Evolutionary conservation across 2,888 invertebrate species (phyloP), one percentile per base, ranked within the genome.

Genomic region (Zaprionus obscuricornis): DNA sequence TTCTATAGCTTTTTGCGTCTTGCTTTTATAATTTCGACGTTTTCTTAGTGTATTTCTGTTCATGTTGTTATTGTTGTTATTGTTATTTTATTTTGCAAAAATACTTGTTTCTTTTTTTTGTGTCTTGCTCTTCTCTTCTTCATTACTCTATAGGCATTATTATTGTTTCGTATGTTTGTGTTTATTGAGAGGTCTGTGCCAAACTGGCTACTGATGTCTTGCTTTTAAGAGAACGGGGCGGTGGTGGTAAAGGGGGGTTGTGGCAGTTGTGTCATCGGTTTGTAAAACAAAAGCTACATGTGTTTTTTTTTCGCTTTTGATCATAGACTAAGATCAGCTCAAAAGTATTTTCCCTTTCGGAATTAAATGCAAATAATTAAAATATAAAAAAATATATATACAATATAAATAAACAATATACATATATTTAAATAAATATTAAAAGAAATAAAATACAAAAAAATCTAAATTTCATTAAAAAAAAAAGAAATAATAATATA

Each of bases 1-100:
- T 27, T 55, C 8, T 34, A 60, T 50, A 36, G 50, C 60, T 72
- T 70, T 79, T 74, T 73, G 74, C 71, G 60, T 64, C 63, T 68
- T 58, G 72, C 63, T 43, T 77, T 69, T 65, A 46, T 50, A 56
- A 56, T 68, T 60, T 66, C n/a, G 55, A 50, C 56, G 60, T 50
- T 68, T 65, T 62, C 67, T 68, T 55, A 17, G 14, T 49, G 52
- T 22, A 39, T 36, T 42, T 42, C 6, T 20, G 24, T 24, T 24
- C 10, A 26, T 16, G 11, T 34, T 24, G 26, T 14, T 42, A 4
- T 24, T 54, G 52, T 49, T 37, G 37, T 40, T 54, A 31, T 29
- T 37, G n/a, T 31, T 14, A 39, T 46, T 50, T 40, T 22, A 7
- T 42, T 40, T 52, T 59, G 56, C 67, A 45, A 56, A 5, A 56